Conservation (phyloP, 1,140 invertebrate species). For the Lepidurus apus region DNA sequence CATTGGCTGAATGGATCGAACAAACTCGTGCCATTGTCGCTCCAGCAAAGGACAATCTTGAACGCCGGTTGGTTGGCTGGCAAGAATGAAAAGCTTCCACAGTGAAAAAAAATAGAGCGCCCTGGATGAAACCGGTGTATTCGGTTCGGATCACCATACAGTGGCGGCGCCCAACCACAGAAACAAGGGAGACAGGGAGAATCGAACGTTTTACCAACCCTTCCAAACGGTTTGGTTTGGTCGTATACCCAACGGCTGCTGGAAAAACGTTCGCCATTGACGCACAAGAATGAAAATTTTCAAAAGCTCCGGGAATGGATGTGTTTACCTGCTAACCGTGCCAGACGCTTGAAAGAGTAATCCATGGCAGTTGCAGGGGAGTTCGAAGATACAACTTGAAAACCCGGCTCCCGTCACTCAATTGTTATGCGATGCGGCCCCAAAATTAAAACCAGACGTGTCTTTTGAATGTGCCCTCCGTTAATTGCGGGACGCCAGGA, state of each 20-base stretch:
- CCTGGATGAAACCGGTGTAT: too few relatives aligned
- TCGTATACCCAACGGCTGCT: not conserved
- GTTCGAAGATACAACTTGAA: too few relatives aligned
- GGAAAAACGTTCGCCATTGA: not conserved
- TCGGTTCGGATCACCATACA: too few relatives aligned
- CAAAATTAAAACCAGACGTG: not conserved
- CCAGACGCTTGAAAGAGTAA: not conserved
- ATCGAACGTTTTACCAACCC: not conserved
- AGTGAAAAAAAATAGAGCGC: not conserved
- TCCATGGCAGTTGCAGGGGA: too few relatives aligned
- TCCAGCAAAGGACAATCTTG: not conserved
- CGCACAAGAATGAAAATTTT: not conserved
- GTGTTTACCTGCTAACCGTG: not conserved
- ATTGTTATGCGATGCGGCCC: not conserved
- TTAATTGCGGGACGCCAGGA: not conserved
- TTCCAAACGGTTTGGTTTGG: not conserved
- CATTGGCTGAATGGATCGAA: not conserved
- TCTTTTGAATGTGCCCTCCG: not conserved
- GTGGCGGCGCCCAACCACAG: not conserved
- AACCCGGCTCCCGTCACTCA: too few relatives aligned
- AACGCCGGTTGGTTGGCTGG: not conserved
- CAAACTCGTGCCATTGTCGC: constrained; percentile 2
- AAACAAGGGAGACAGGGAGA: not conserved
- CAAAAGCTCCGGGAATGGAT: not conserved
- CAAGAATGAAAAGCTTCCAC: not conserved